A percentile compares a stretch with the other conserved stretches of the same genome.
Evolutionary conservation across 2,113 vertebrate genomes (phyloP).

Genomic region (Peromyscus polionotus): DNA sequence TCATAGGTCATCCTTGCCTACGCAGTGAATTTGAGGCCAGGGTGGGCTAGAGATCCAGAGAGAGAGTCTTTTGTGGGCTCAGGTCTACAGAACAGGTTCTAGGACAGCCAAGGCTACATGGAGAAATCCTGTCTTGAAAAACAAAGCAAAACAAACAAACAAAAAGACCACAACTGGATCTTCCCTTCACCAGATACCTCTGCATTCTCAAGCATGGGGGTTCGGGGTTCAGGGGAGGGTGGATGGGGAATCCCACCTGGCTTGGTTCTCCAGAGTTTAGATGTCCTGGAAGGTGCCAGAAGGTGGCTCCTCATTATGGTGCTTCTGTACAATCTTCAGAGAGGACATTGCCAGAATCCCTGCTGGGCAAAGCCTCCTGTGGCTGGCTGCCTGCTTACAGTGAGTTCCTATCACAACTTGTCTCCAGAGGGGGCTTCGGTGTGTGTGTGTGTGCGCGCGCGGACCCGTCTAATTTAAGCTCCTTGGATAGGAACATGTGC

Average conservation of each 20-base stretch:
- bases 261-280: neutral
- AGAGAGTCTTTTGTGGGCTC: neutral
- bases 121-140: neutral
- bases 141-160: neutral
- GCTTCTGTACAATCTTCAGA: neutral
- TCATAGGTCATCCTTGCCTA: neutral
- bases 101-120: neutral
- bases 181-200: neutral
- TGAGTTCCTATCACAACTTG: neutral
- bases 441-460: neutral
- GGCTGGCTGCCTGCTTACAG: neutral
- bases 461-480: neutral
- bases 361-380: neutral
- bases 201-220: neutral
- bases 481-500: too few relatives aligned
- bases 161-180: neutral
- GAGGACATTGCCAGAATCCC: neutral
- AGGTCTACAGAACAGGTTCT: neutral
- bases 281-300: neutral
- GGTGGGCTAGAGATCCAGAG: neutral
- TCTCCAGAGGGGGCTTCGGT: neutral
- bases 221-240: neutral
- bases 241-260: neutral
- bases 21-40: neutral
- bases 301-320: neutral